Evolutionary conservation across 2,888 invertebrate species (phyloP), one percentile per base, ranked within the genome.

Genomic region (Proisotoma minuta): DNA sequence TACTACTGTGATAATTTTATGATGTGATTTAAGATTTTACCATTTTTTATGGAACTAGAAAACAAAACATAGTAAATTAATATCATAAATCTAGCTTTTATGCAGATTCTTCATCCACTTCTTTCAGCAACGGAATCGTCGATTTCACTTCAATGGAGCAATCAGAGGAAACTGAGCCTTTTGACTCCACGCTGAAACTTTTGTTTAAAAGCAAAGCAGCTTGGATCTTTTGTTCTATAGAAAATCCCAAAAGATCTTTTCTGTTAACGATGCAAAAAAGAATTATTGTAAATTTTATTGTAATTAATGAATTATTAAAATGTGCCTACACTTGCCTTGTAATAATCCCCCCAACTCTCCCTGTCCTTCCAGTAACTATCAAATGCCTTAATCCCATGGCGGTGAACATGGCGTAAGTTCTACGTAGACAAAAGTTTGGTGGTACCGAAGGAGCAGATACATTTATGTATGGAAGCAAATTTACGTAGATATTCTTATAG

Each of bases 201-300:
- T 53, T 43, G 24, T 24, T 61, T 60, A 59, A 24, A 24, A 52
- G 15, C 23, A 63, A 18, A 18, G 69, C 51, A 3, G 48, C 26
- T 54, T 63, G 68, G 18, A 78, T 70, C 61, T 74, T 76, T 61
- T 77, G 77, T 65, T 78, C 77, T 53, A 79, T 74, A 50, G 71
- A 75, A 70, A 77, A 78, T 1, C 78, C 78, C 78, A 79, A 78
- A 34, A 79, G 70, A 71, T 79, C 79, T 62, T 79, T 79, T n/a
- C 79, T 69, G 0, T 79, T n/a, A n/a, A n/a, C n/a, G n/a, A n/a
- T n/a, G n/a, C n/a, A n/a, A n/a, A n/a, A n/a, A n/a, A n/a, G n/a
- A n/a, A n/a, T n/a, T n/a, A n/a, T n/a, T n/a, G n/a, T n/a, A n/a
- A n/a, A n/a, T n/a, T n/a, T n/a, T n/a, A n/a, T n/a, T n/a, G 15